These are phyloP conservation scores for Sminthopsis crassicaudata DNA, from an alignment of 2,113 vertebrate species.

Conservation along the genomic window DNA sequence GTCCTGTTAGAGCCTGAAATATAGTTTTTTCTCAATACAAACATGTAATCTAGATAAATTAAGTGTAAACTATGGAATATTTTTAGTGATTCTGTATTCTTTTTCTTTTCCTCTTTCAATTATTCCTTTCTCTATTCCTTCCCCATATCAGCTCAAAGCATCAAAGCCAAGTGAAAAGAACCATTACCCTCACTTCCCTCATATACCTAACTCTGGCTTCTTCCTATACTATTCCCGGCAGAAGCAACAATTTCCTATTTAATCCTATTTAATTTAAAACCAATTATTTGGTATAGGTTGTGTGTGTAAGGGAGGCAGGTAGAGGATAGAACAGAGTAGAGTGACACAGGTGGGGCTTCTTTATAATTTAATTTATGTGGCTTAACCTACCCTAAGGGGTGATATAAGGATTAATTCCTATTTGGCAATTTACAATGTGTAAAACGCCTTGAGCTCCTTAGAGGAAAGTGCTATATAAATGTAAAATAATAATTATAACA, in stretches of 20 bases:
- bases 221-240: neutral
- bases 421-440: conserved; percentile 76
- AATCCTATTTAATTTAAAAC: no score
- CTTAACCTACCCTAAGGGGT: conserved; percentile 61
- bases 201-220: conserved; percentile 6
- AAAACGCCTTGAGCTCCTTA: conserved; percentile 74
- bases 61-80: neutral
- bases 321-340: neutral
- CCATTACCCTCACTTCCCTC: neutral
- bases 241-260: conserved; percentile 5
- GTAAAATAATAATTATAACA: conserved; percentile 81
- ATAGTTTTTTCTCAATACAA: neutral
- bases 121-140: conserved; percentile 31
- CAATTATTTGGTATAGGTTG: conserved; percentile 24
- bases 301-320: neutral
- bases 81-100: neutral
- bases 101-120: conserved; percentile 38
- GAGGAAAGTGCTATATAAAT: conserved; percentile 79
- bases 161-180: neutral
- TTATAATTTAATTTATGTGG: conserved; percentile 67
- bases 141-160: conserved; percentile 30
- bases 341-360: conserved; percentile 29
- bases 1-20: neutral
- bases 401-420: conserved; percentile 77
- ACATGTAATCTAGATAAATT: neutral